Evolutionary conservation across 2,113 vertebrate species (phyloP), one percentile per base, ranked within the genome.

Genomic region (Myotis brandtii): DNA sequence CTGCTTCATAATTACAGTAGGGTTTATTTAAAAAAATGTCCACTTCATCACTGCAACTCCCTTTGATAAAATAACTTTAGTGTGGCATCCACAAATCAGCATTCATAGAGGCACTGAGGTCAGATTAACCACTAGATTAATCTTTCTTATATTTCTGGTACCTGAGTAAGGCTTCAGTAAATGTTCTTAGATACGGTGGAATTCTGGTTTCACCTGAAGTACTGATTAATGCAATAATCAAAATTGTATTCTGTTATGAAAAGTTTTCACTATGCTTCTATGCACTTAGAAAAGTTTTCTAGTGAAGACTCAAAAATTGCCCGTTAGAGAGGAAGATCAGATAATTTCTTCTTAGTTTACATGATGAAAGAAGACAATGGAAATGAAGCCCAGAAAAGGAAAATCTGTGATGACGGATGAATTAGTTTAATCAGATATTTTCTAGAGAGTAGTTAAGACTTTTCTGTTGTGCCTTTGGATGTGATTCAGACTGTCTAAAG

Each of bases 371-470:
- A 82, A 80, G 37, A 20, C 20, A 75, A 54, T 59, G 4, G 9
- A 85, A 80, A 64, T 46, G 43, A 66, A 77, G 21, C n/a, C 52
- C 30, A 81, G 34, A 75, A 6, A 75, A 59, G 72, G 72, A 89
- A 66, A 85, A 46, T 84, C 18, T 21, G 72, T 80, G 37, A 56
- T 75, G 27, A 34, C 9, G 30, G 40, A 70, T 34, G 25, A 59
- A 73, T 40, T 54, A 11, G 5, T 73, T 37, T 77, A 54, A 62
- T 81, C 50, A 30, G 13, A 72, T 85, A 37, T 30, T 95, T 89
- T 95, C 62, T 91, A 77, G 56, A 85, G 40, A 94, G 23, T 81
- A 76, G 17, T 66, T 86, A 95, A 72, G 46, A 91, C 37, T 93
- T 67, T 40, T 90, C 6, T 25, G 0, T 66, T 94, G 37, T 93